phyloP scores from a whole-genome alignment of 2,888 invertebrate genomes.

The Scrobipalpa atriplicella region DNA sequence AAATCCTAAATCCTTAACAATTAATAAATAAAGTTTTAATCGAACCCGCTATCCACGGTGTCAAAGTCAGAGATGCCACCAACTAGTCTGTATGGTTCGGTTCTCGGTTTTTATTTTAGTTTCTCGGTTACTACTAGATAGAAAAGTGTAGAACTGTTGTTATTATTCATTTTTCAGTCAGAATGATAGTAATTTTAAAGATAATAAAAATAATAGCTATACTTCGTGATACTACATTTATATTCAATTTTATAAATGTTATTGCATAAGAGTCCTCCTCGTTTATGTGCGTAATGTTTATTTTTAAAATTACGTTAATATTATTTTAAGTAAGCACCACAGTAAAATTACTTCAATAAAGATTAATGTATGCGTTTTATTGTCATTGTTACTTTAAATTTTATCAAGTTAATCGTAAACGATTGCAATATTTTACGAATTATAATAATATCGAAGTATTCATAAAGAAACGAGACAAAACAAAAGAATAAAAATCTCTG shows the following conservation, averaged over 20 bases:
- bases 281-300: neutral
- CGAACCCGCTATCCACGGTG: too few relatives aligned
- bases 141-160: too few relatives aligned
- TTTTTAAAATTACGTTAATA: neutral
- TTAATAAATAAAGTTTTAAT: too few relatives aligned
- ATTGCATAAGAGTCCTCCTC: neutral
- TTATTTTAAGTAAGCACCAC: neutral
- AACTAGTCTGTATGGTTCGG: too few relatives aligned
- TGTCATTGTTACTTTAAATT: neutral
- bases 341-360: neutral
- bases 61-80: too few relatives aligned
- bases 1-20: too few relatives aligned
- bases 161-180: too few relatives aligned
- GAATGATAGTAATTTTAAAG: too few relatives aligned
- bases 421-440: slow-evolving; percentile 6
- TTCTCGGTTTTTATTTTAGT: too few relatives aligned
- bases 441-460: neutral
- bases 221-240: neutral
- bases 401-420: slow-evolving; percentile 3
- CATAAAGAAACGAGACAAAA: neutral
- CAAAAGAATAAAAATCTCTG: neutral
- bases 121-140: too few relatives aligned
- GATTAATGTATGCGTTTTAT: neutral
- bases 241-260: neutral
- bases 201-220: too few relatives aligned